Evolutionary conservation across 2,797 vertebrate genomes (phyloP).

Genomic region (Siniperca scherzeri): DNA sequence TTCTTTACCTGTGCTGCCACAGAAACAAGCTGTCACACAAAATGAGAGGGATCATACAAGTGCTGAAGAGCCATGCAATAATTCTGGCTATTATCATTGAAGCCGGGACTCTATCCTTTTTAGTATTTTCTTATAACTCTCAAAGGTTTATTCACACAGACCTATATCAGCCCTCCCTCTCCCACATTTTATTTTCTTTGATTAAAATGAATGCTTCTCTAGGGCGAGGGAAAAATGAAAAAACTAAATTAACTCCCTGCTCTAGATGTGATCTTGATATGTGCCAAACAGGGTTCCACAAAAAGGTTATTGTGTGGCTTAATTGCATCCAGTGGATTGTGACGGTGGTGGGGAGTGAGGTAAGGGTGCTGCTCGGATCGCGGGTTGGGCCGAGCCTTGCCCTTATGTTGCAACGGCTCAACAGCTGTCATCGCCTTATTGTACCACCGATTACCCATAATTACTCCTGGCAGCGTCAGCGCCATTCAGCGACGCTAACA

Average conservation of each 20-base stretch:
- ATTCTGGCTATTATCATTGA: slow-evolving; percentile 42
- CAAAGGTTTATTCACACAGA: slow-evolving; percentile 47
- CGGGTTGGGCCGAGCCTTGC: slow-evolving; percentile 49
- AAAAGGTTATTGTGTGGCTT: slow-evolving; percentile 79
- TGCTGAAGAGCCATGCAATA: slow-evolving; percentile 53
- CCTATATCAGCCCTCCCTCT: slow-evolving; percentile 25
- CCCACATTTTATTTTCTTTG: slow-evolving; percentile 48
- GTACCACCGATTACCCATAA: slow-evolving; percentile 85
- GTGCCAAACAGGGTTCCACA: slow-evolving; percentile 64
- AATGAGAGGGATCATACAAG: slow-evolving; percentile 58
- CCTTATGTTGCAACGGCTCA: slow-evolving; percentile 62
- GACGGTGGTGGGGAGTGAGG: slow-evolving; percentile 69
- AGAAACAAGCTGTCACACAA: slow-evolving; percentile 54
- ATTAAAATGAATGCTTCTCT: slow-evolving; percentile 65
- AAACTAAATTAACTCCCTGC: slow-evolving; percentile 20
- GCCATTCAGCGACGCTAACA: slow-evolving; percentile 75
- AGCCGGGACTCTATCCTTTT: slow-evolving; percentile 25
- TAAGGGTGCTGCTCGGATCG: slow-evolving; percentile 51
- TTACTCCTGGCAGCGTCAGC: slow-evolving; percentile 81
- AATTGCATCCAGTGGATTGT: slow-evolving; percentile 77
- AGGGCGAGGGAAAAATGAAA: background rate
- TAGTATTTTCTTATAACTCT: slow-evolving; percentile 56
- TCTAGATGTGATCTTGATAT: slow-evolving; percentile 73
- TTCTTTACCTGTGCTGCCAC: slow-evolving; percentile 32
- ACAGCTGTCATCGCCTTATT: slow-evolving; percentile 84